These are phyloP conservation scores for Taurulus bubalis DNA, from an alignment of 2,113 vertebrate species.

Conservation along the genomic window DNA sequence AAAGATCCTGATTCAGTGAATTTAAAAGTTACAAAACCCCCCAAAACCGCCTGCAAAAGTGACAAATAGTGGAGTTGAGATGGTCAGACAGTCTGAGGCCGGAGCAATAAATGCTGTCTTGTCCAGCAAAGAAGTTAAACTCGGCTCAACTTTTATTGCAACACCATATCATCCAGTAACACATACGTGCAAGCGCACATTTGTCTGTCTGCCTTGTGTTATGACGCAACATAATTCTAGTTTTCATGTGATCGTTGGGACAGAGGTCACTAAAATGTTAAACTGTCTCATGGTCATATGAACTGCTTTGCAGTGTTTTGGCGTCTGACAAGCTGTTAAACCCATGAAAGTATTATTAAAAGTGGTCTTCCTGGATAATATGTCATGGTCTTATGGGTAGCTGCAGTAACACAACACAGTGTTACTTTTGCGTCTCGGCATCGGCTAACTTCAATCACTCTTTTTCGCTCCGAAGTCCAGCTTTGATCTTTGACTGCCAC, in stretches of 20 bases:
- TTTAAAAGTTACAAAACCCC: neutral
- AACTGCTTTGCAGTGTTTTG: neutral
- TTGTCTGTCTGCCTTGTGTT: neutral
- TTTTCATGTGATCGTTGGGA: neutral
- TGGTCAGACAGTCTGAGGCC: neutral
- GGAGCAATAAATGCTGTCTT: neutral
- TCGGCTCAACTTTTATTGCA: neutral
- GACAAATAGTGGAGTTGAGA: neutral
- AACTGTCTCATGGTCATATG: neutral
- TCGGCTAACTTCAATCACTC: slow-evolving; percentile 21
- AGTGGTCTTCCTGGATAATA: slow-evolving; percentile 7
- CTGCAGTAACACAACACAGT: neutral
- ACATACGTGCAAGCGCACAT: neutral
- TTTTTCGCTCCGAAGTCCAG: neutral
- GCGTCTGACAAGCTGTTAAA: neutral
- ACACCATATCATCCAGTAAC: neutral
- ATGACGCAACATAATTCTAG: neutral
- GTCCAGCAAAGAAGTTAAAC: neutral
- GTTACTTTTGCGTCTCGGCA: neutral
- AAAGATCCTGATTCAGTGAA: neutral
- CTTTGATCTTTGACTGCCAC: slow-evolving; percentile 35
- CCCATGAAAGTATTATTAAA: neutral
- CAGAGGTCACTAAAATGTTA: neutral
- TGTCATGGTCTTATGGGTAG: neutral
- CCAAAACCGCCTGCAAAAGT: neutral